Conservation (phyloP, 2,113 vertebrate species). For the Amblyornis subalaris region DNA sequence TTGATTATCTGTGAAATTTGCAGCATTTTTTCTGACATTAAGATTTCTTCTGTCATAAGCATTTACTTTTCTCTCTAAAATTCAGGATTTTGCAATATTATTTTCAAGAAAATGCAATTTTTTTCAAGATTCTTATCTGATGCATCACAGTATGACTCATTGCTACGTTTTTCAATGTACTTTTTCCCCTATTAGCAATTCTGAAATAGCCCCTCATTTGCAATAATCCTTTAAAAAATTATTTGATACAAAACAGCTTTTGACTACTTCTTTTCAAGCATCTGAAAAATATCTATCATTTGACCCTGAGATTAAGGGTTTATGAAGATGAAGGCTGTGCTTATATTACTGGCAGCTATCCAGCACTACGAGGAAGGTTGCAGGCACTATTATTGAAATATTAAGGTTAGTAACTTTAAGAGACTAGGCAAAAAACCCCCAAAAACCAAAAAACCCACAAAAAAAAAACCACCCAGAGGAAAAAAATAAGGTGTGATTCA, state of each 20-base stretch:
- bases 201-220: not conserved
- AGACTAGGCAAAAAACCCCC: not conserved
- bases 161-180: not conserved
- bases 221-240: not conserved
- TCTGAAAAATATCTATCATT: slow-evolving; percentile 26
- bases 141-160: not conserved
- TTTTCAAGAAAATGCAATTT: not conserved
- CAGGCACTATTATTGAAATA: not conserved
- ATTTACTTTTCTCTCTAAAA: not conserved
- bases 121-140: slow-evolving; percentile 15
- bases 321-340: not conserved
- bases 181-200: not conserved
- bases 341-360: not conserved
- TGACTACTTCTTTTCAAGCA: not conserved
- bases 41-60: not conserved
- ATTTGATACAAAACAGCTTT: not conserved
- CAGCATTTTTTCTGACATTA: not conserved
- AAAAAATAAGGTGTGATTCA: not conserved
- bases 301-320: not conserved
- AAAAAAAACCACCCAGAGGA: not conserved
- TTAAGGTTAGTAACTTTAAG: not conserved
- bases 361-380: not conserved
- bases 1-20: not conserved
- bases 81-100: not conserved
- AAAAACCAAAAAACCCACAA: not conserved